Evolutionary conservation across 2,113 vertebrate species (phyloP).

Genomic region (Fregata magnificens): DNA sequence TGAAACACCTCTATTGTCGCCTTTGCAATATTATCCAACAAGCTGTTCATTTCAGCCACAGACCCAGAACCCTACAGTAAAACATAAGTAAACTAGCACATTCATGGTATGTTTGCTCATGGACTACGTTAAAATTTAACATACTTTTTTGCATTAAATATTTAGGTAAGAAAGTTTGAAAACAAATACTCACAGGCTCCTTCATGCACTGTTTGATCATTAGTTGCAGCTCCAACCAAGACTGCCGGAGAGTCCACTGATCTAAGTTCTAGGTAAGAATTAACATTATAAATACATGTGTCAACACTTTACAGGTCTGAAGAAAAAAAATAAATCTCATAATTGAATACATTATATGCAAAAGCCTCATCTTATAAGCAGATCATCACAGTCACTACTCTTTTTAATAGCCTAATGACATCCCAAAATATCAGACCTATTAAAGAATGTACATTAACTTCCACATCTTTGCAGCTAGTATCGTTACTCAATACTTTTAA

Average conservation of each 20-base stretch:
- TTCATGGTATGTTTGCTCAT: background rate
- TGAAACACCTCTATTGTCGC: conserved; percentile 79
- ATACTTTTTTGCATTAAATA: background rate
- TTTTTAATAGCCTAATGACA: background rate
- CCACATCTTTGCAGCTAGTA: background rate
- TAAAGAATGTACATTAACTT: too few species aligned
- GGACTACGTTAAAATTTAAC: background rate
- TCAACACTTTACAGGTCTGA: background rate
- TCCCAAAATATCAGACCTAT: background rate
- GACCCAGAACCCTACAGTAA: conserved; percentile 73
- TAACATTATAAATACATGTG: background rate
- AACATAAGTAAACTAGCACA: conserved; percentile 41
- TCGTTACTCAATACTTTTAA: background rate
- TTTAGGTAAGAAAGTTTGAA: background rate
- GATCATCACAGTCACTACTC: background rate
- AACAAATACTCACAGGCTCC: conserved; percentile 73
- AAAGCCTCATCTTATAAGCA: background rate
- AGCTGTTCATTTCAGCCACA: conserved; percentile 78
- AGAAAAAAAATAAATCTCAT: background rate
- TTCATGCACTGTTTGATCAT: conserved; percentile 80
- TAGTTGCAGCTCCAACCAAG: conserved; percentile 78
- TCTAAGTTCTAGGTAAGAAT: conserved; percentile 72
- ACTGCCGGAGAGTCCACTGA: conserved; percentile 78
- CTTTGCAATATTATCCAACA: conserved; percentile 79
- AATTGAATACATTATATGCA: background rate